These are phyloP conservation scores for Phyllotreta striolata DNA, from an alignment of 2,888 invertebrate genomes.

Conservation along the genomic window DNA sequence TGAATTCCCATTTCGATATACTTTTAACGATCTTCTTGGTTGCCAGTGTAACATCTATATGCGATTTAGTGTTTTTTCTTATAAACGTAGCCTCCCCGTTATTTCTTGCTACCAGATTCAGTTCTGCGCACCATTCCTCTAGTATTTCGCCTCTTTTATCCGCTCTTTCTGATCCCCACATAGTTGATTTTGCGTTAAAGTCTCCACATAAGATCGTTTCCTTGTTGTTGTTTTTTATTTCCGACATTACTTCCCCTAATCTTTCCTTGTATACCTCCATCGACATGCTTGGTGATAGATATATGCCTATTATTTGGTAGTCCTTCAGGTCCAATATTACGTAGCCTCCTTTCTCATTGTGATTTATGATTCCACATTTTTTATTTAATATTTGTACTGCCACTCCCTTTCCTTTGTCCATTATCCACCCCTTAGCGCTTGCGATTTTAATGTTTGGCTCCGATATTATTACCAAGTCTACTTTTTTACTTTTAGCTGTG, in stretches of 20 bases:
- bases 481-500: not conserved
- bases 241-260: conserved; percentile 1
- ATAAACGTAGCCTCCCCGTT: conserved; percentile 10
- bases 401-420: not conserved
- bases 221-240: not conserved
- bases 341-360: not conserved
- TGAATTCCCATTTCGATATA: conserved; percentile 5
- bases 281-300: conserved; percentile 13
- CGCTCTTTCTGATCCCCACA: conserved; percentile 1
- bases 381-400: conserved; percentile 5
- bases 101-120: conserved; percentile 4
- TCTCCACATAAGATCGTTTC: not conserved
- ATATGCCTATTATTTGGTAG: conserved; percentile 2
- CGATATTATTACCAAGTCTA: conserved; percentile 12
- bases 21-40: conserved; percentile 2
- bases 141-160: conserved; percentile 9
- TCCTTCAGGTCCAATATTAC: conserved; percentile 2
- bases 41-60: conserved; percentile 14
- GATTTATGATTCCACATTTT: conserved; percentile 2
- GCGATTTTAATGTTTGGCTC: conserved; percentile 14
- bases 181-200: conserved; percentile 8
- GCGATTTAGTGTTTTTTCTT: conserved; percentile 12
- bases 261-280: conserved; percentile 1
- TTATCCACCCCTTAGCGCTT: conserved; percentile 1
- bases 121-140: conserved; percentile 13